These are phyloP conservation scores for Trinorchestia longiramus DNA, from an alignment of 1,140 invertebrate species.

Conservation along the genomic window DNA sequence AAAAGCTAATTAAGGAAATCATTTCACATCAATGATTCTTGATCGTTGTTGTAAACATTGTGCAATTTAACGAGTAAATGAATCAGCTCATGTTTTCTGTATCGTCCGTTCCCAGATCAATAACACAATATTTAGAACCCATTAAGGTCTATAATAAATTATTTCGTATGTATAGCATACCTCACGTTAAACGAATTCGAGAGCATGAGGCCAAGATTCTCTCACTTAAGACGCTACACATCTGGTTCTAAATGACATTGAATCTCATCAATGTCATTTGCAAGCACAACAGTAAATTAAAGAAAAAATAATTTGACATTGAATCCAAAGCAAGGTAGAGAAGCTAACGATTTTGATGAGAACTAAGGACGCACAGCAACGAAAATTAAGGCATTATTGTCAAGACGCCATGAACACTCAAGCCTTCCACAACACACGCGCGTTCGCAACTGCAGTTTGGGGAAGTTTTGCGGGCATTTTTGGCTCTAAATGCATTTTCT, in stretches of 20 bases:
- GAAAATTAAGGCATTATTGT: too few species aligned
- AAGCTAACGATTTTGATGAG: too few species aligned
- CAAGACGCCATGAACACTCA: too few species aligned
- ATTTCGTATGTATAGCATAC: neutral
- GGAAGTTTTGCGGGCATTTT: too few species aligned
- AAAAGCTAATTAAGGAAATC: neutral
- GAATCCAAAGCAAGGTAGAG: neutral
- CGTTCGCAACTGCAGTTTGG: too few species aligned
- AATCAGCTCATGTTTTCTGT: neutral
- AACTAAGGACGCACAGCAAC: too few species aligned
- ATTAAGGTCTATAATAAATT: neutral
- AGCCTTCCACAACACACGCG: too few species aligned
- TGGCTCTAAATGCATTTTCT: too few species aligned
- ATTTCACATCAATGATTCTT: neutral
- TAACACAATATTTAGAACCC: neutral
- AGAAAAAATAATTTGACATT: neutral
- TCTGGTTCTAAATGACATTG: neutral
- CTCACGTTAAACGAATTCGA: neutral
- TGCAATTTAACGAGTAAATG: neutral
- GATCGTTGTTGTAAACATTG: neutral
- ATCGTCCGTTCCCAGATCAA: neutral
- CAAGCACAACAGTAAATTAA: neutral
- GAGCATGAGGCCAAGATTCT: neutral
- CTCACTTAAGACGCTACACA: neutral
- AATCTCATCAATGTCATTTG: neutral